Conservation (phyloP, 2,113 vertebrate species). For the Poecilia latipinna region DNA sequence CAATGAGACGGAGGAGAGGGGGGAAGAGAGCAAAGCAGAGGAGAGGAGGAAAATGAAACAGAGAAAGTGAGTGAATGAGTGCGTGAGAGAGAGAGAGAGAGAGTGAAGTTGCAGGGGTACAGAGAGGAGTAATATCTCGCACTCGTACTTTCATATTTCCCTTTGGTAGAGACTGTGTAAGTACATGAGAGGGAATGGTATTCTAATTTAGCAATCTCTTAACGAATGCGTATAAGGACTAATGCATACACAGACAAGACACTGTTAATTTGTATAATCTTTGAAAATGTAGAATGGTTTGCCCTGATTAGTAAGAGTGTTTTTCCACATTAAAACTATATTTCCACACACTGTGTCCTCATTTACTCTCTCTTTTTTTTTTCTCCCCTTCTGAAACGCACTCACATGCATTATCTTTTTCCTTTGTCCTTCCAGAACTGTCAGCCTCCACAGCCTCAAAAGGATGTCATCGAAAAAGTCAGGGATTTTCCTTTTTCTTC, state of each 20-base stretch:
- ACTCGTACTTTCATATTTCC: conserved; percentile 71
- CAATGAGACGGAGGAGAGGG: conserved; percentile 73
- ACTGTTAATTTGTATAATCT: conserved; percentile 81
- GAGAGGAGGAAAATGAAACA: conserved; percentile 56
- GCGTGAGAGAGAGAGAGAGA: conserved; percentile 18
- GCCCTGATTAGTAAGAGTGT: conserved; percentile 78
- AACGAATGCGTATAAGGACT: conserved; percentile 68
- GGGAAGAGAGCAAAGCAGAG: conserved; percentile 41
- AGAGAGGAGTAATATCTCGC: conserved; percentile 71
- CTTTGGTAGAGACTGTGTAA: conserved; percentile 67
- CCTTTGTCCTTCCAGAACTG: conserved; percentile 67
- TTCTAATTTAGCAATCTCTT: conserved; percentile 73
- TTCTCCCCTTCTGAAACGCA: conserved; percentile 7
- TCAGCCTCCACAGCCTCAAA: conserved; percentile 57
- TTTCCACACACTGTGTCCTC: conserved; percentile 35
- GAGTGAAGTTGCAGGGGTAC: conserved; percentile 42
- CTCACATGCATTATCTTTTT: conserved; percentile 37
- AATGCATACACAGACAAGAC: conserved; percentile 75
- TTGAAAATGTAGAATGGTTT: conserved; percentile 79
- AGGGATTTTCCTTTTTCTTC: conserved; percentile 56
- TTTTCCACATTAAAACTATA: conserved; percentile 71
- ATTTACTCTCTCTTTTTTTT: conserved; percentile 3
- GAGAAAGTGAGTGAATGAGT: conserved; percentile 31
- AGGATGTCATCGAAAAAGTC: conserved; percentile 63
- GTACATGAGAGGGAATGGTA: conserved; percentile 72